A percentile compares a stretch with the other conserved stretches of the same genome.
Conservation (phyloP, 1,140 invertebrate species). For the Ridgeia piscesae region DNA sequence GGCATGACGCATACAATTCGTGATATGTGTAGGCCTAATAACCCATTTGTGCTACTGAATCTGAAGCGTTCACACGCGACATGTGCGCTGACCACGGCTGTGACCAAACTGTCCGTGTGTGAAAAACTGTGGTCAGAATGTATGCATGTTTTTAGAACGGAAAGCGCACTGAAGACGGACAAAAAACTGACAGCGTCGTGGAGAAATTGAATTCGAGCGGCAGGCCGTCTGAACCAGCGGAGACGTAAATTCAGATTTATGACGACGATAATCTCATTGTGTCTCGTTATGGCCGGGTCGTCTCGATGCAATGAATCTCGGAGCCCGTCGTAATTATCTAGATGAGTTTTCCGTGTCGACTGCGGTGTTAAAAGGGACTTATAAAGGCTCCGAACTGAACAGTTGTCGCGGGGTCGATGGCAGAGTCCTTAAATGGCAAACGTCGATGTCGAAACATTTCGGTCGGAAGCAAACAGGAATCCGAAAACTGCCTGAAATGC, state of each 20-base stretch:
- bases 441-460: neutral
- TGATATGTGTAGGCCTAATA: neutral
- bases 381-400: neutral
- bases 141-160: neutral
- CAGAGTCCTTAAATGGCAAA: neutral
- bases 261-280: neutral
- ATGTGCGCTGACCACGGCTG: neutral
- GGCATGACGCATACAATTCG: neutral
- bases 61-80: neutral
- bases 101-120: neutral
- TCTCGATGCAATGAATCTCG: neutral
- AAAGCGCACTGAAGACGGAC: neutral
- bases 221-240: neutral
- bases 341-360: neutral
- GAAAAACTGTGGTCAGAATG: neutral
- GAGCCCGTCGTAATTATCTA: neutral
- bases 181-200: neutral
- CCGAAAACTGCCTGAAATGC: too few relatives aligned
- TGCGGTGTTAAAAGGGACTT: neutral
- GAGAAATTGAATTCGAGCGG: neutral
- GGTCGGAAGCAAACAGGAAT: neutral
- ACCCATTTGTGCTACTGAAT: neutral
- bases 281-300: neutral
- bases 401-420: neutral
- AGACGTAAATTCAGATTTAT: slow-evolving; percentile 6